phyloP scores from a whole-genome alignment of 1,140 invertebrate species.

The Drosophila watanabei region DNA sequence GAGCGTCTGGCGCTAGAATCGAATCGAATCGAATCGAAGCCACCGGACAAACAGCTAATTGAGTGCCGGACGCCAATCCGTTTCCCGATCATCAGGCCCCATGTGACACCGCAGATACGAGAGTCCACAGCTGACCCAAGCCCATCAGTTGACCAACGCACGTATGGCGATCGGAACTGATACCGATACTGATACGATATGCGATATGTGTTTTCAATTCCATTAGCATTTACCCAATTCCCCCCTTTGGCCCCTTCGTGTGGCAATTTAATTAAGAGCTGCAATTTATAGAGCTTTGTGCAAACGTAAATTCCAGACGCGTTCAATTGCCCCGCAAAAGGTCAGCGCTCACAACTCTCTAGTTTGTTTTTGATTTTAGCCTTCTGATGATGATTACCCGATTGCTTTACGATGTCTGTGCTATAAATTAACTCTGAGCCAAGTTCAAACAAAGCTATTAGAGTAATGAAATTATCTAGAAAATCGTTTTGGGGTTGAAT shows the following conservation, averaged over 20 bases:
- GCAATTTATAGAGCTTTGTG: constrained; percentile 65
- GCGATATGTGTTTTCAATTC: constrained; percentile 13
- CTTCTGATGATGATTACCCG: constrained; percentile 21
- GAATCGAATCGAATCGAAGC: constrained; percentile 16
- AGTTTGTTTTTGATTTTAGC: constrained; percentile 52
- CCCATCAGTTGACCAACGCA: constrained; percentile 54
- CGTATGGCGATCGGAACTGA: constrained; percentile 59
- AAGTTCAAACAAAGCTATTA: constrained; percentile 14
- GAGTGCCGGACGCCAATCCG: constrained; percentile 24
- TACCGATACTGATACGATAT: constrained; percentile 29
- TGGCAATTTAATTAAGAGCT: constrained; percentile 74
- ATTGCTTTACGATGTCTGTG: constrained; percentile 13
- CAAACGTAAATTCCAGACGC: constrained; percentile 69
- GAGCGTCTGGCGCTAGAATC: constrained; percentile 6
- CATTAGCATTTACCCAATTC: no score
- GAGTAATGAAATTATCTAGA: constrained; percentile 7
- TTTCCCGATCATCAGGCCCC: constrained; percentile 41
- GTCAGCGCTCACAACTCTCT: constrained; percentile 37
- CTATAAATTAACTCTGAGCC: not conserved
- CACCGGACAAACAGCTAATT: constrained; percentile 37
- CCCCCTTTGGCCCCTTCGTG: no score
- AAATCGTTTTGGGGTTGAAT: not conserved
- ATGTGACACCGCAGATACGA: constrained; percentile 51
- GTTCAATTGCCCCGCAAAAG: constrained; percentile 67
- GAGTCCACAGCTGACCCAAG: constrained; percentile 9